Percentiles rank a stretch among this genome's conserved stretches.
Conservation (phyloP, 2,113 vertebrate species). For the Parus major region DNA sequence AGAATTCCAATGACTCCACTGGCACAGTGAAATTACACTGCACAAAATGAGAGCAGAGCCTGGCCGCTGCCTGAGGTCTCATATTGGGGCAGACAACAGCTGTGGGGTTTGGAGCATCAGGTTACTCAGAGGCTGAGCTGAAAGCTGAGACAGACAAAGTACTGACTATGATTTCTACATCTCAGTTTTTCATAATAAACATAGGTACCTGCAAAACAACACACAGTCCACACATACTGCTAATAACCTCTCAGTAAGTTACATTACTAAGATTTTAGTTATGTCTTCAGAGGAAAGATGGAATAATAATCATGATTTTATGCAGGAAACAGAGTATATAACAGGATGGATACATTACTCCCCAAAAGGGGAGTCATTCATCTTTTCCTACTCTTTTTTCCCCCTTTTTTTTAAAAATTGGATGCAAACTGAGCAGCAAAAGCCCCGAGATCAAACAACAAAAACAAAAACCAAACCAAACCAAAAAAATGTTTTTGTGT, state of each 20-base stretch:
- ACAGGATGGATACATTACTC: neutral
- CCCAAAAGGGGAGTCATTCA: neutral
- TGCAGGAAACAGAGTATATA: neutral
- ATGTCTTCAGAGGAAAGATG: slow-evolving; percentile 21
- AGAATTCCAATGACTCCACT: neutral
- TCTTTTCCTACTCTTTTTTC: neutral
- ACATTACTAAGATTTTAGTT: neutral
- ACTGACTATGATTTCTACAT: neutral
- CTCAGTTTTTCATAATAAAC: slow-evolving; percentile 46
- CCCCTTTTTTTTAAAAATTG: neutral
- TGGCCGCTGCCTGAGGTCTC: neutral
- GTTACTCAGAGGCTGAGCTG: neutral
- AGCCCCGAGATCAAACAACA: neutral
- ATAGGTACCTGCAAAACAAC: slow-evolving; percentile 41
- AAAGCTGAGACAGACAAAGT: slow-evolving; percentile 11
- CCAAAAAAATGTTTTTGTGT: neutral
- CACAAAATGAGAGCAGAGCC: neutral
- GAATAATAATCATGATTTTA: slow-evolving; percentile 23
- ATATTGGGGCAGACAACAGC: neutral
- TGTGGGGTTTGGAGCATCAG: slow-evolving; percentile 9
- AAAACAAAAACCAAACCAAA: neutral
- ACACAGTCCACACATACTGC: neutral
- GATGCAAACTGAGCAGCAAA: neutral
- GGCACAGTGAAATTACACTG: neutral
- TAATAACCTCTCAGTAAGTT: slow-evolving; percentile 16